Percentiles rank a stretch among this genome's conserved stretches.
Conservation (phyloP, 1,140 invertebrate species). For the Dufourea novaeangliae region DNA sequence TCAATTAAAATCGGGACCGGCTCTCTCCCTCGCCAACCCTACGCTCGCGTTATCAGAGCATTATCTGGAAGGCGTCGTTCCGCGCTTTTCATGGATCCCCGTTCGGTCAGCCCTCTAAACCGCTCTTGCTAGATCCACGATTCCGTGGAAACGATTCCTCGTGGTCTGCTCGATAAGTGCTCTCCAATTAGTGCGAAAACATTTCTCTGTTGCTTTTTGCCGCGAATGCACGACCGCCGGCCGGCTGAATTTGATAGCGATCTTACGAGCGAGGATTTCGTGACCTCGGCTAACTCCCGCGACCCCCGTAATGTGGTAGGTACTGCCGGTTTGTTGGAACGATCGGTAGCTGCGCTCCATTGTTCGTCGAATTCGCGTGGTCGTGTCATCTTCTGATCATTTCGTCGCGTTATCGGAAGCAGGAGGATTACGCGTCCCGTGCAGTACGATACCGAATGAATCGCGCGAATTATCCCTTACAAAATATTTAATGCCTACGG, state of each 20-base stretch:
- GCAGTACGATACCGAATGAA: background rate
- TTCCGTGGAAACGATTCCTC: conserved; percentile 77
- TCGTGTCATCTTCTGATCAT: background rate
- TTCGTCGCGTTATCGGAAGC: background rate
- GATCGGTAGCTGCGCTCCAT: conserved; percentile 13
- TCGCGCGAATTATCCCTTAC: conserved; percentile 12
- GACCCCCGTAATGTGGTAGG: conserved; percentile 38
- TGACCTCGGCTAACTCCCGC: conserved; percentile 54
- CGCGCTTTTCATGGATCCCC: conserved; percentile 75
- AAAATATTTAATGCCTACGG: background rate
- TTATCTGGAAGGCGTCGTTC: conserved; percentile 72
- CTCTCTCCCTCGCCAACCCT: conserved; percentile 61
- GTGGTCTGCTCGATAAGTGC: conserved; percentile 69
- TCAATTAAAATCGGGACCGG: conserved; percentile 78
- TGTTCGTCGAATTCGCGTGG: background rate
- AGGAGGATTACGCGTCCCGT: background rate
- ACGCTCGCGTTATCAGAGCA: conserved; percentile 70
- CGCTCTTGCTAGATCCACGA: conserved; percentile 74
- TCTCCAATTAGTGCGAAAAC: conserved; percentile 78
- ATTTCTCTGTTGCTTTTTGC: conserved; percentile 69
- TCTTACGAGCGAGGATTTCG: conserved; percentile 56
- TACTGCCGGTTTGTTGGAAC: background rate
- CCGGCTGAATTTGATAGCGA: conserved; percentile 50
- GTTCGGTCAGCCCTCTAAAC: conserved; percentile 39
- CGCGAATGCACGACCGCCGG: conserved; percentile 48